Percentiles rank a stretch among this genome's conserved stretches.
Conservation (phyloP, 2,797 vertebrate species). For the Rhinophrynus dorsalis region DNA sequence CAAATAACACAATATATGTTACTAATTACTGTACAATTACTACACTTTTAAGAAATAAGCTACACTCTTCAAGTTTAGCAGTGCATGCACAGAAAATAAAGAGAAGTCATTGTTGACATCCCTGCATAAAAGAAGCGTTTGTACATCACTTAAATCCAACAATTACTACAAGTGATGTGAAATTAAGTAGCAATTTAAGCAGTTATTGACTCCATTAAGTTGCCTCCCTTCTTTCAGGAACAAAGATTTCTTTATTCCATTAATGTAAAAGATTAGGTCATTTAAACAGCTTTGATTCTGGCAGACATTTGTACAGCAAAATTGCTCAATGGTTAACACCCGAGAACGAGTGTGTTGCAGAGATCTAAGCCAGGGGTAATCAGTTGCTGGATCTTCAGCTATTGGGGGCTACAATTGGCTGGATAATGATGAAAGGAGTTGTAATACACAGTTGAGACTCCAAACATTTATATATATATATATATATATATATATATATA, state of each 20-base stretch:
- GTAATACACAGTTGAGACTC: too few species aligned
- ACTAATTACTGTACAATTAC: background rate
- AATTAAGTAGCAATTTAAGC: conserved; percentile 43
- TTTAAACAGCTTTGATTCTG: conserved; percentile 32
- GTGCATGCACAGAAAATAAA: background rate
- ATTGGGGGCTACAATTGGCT: too few species aligned
- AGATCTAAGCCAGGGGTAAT: too few species aligned
- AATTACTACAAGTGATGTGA: conserved; percentile 42
- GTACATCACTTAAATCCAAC: conserved; percentile 32
- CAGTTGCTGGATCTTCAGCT: too few species aligned
- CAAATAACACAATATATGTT: background rate
- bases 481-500: too few species aligned
- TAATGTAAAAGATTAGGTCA: conserved; percentile 34
- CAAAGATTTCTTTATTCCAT: conserved; percentile 42
- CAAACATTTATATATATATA: too few species aligned
- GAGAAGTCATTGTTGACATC: conserved; percentile 10
- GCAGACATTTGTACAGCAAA: conserved; percentile 4
- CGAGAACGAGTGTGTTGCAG: background rate
- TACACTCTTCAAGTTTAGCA: background rate
- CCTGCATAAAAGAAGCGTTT: conserved; percentile 17
- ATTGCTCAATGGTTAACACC: background rate
- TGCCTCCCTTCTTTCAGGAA: conserved; percentile 16
- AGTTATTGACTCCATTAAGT: conserved; percentile 44
- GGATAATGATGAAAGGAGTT: too few species aligned
- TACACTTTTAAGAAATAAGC: background rate